Conservation (phyloP, 2,888 invertebrate species). For the Cantharis rustica region DNA sequence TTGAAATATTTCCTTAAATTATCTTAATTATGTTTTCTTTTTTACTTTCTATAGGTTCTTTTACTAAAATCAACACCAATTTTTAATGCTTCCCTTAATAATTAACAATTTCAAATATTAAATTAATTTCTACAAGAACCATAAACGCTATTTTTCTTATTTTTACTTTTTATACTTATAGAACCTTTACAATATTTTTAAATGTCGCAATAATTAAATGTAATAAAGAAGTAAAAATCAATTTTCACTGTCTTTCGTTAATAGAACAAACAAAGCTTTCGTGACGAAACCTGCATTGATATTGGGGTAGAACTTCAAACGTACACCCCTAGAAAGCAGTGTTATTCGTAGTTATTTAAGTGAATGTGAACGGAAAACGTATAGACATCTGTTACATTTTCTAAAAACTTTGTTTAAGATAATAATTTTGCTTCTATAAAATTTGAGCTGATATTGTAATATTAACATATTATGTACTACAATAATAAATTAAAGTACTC, state of each 20-base stretch:
- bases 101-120: background rate
- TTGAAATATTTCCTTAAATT: conserved; percentile 24
- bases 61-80: background rate
- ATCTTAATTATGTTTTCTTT: background rate
- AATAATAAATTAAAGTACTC: too few species aligned
- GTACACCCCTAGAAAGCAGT: background rate
- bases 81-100: background rate
- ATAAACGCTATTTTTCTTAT: background rate
- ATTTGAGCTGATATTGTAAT: background rate
- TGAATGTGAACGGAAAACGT: background rate
- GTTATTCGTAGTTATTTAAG: background rate
- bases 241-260: background rate
- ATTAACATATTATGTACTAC: too few species aligned
- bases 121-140: background rate
- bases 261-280: background rate
- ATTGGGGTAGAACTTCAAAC: background rate
- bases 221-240: background rate
- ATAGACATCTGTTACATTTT: background rate
- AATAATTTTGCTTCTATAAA: background rate
- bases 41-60: background rate
- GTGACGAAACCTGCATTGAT: background rate
- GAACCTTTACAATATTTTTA: background rate
- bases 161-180: background rate
- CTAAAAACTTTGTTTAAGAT: background rate
- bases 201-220: background rate